A percentile compares a stretch with the other conserved stretches of the same genome.
Evolutionary conservation across 2,888 invertebrate genomes (phyloP).

Genomic region (Sturmia bella): DNA sequence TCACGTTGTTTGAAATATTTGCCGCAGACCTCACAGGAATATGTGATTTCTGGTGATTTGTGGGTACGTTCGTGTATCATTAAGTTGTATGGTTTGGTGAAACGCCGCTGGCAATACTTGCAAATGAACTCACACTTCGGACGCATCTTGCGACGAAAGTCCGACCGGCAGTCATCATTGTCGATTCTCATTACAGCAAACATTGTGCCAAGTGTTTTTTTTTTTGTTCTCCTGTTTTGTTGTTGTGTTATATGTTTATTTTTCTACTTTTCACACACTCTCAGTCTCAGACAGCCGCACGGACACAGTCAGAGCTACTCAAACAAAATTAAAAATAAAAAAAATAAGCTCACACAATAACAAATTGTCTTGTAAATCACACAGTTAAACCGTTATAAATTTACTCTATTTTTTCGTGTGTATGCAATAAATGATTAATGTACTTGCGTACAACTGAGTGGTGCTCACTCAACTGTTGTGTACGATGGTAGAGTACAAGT

Average conservation of each 20-base stretch:
- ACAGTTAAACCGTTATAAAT: slow-evolving; percentile 59
- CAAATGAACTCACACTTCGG: slow-evolving; percentile 99
- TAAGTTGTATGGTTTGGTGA: slow-evolving; percentile 99
- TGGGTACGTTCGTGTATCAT: slow-evolving; percentile 99
- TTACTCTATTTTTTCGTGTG: slow-evolving; percentile 44
- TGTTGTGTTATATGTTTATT: slow-evolving; percentile 44
- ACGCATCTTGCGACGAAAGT: slow-evolving; percentile 93
- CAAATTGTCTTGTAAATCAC: slow-evolving; percentile 40
- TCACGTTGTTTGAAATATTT: slow-evolving; percentile 99
- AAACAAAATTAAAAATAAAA: slow-evolving; percentile 33
- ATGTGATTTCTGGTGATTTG: slow-evolving; percentile 97
- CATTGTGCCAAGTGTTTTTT: slow-evolving; percentile 83
- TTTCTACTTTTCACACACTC: slow-evolving; percentile 51
- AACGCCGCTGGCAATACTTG: slow-evolving; percentile 98
- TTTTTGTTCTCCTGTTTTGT: slow-evolving; percentile 53
- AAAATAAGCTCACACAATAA: slow-evolving; percentile 47
- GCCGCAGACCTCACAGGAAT: slow-evolving; percentile 98
- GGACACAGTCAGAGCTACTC: slow-evolving; percentile 22
- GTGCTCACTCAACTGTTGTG: slow-evolving; percentile 42
- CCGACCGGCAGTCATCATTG: slow-evolving; percentile 92
- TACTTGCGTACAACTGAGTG: slow-evolving; percentile 22
- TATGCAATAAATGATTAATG: neutral
- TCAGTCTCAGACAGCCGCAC: neutral
- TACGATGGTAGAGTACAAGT: slow-evolving; percentile 12
- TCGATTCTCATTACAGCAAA: slow-evolving; percentile 95